Evolutionary conservation across 1,140 invertebrate genomes (phyloP).

Genomic region (Lepidurus arcticus): DNA sequence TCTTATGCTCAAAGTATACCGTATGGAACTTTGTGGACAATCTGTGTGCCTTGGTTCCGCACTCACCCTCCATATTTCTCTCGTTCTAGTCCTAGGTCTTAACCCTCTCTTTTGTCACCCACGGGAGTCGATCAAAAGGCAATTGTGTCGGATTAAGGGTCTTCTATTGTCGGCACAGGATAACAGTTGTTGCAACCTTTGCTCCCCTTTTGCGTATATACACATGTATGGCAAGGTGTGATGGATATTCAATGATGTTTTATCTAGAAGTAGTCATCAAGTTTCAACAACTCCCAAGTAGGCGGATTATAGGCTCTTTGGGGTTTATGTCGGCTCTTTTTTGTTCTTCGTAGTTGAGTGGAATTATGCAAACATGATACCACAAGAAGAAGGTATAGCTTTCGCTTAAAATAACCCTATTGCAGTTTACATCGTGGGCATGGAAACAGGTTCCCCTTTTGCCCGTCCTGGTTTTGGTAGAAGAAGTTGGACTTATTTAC

Average conservation of each 20-base stretch:
- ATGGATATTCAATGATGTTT: slow-evolving; percentile 9
- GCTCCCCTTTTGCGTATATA: not conserved
- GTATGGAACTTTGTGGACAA: slow-evolving; percentile 14
- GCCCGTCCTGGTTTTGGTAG: too few relatives aligned
- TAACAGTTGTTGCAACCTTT: slow-evolving; percentile 19
- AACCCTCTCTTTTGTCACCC: slow-evolving; percentile 21
- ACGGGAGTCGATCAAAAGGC: slow-evolving; percentile 17
- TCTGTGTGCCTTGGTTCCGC: not conserved
- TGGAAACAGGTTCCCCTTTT: too few relatives aligned
- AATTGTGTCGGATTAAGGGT: slow-evolving; percentile 19
- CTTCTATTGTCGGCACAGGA: slow-evolving; percentile 11
- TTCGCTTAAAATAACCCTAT: too few relatives aligned
- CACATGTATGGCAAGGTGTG: not conserved
- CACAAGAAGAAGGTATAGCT: too few relatives aligned
- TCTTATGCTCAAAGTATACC: slow-evolving; percentile 15
- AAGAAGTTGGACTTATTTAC: too few relatives aligned
- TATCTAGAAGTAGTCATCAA: not conserved
- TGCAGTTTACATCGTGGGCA: too few relatives aligned
- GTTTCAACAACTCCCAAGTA: not conserved
- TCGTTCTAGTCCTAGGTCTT: not conserved
- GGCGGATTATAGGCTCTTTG: not conserved
- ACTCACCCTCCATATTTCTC: not conserved
- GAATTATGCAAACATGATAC: too few relatives aligned
- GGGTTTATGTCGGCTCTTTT: too few relatives aligned
- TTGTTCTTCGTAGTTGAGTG: too few relatives aligned